Evolutionary conservation across 2,888 invertebrate species (phyloP), one percentile per base, ranked within the genome.

Genomic region (Meteorus colon): DNA sequence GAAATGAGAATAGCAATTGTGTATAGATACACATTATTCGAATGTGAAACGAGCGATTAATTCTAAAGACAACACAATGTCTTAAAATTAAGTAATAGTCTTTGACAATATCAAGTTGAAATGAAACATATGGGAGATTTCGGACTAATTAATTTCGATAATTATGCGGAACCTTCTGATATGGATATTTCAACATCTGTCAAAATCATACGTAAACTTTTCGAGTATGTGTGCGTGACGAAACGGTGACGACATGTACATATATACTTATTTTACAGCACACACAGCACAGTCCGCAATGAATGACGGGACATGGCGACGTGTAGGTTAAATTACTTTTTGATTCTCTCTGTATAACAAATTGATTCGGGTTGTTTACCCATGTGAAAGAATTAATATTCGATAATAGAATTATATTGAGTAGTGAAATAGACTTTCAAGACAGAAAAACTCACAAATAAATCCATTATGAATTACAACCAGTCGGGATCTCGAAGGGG

Each of bases 391-490:
- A 24, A 37, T n/a, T 19, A 48, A 29, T 29, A 48, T 68, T 68
- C 14, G 5, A 6, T 51, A 31, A 8, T 14, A 14, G 51, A 16
- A 14, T 31, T 2, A 29, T 14, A 29, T 27, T 10, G 5, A 19
- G 41, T 24, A 45, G 51, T 45, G 6, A 29, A 2, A 59, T n/a
- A 55, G n/a, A 16, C 1, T 24, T 19, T 1, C n/a, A 74, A 59
- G 37, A 4, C 62, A 8, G 2, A 41, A 63, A 1, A 51, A 66
- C 12, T 66, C 24, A 31, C 16, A 68, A 34, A 31, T n/a, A 65
- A 68, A 45, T 55, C 19, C 73, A 85, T 74, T 68, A 89, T 89
- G 89, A 88, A 88, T 85, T 89, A 88, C 78, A 89, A 86, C 84
- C 86, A 88, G 41, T 83, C 88, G 2, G 85, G 82, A 78, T 83